Evolutionary conservation across 2,113 vertebrate species (phyloP), one percentile per base, ranked within the genome.

Genomic region (Poeciliopsis retropinna): DNA sequence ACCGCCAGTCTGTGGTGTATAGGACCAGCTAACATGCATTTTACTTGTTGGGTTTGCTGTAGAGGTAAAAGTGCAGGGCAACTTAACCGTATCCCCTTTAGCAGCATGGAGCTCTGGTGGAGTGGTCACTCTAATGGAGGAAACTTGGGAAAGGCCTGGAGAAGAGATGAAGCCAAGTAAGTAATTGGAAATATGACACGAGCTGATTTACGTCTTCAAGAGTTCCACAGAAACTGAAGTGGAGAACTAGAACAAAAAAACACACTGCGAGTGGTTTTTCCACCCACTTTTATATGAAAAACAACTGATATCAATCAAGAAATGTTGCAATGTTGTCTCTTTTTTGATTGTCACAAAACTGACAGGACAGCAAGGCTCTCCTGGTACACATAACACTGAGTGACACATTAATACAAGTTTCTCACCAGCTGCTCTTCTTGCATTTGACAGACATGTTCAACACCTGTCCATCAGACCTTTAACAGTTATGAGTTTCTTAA

Each of bases 21-120:
- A 98, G 0, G 95, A 95, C 98, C 98, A 99, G 89, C 97, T 95
- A 0, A 98, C 90, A 0, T 88, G 93, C 84, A 98, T 94, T 64
- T 80, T 94, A 75, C 96, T 96, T 0, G 94, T 95, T 28, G 95
- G 80, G 1, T 86, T 89, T 0, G 90, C 92, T 13, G 77, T 91
- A 17, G 98, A 97, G 7, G n/a, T 91, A 93, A 98, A 99, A 0
- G 91, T 91, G 85, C 98, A 99, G 78, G 91, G 93, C 87, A 99
- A 75, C 0, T 64, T 90, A 31, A 94, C 90, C 0, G 82, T 34
- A 1, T 96, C 95, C 0, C 96, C 97, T 32, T 89, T 73, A 0
- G 93, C 94, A 11, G 94, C 96, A 67, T 54, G 88, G 19, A 97
- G 85, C 19, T 95, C 94, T 0, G 94, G 19, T 0, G 93, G 95